A percentile compares a stretch with the other conserved stretches of the same genome.
Conservation (phyloP, 2,113 vertebrate genomes). For the Hassar affinis region DNA sequence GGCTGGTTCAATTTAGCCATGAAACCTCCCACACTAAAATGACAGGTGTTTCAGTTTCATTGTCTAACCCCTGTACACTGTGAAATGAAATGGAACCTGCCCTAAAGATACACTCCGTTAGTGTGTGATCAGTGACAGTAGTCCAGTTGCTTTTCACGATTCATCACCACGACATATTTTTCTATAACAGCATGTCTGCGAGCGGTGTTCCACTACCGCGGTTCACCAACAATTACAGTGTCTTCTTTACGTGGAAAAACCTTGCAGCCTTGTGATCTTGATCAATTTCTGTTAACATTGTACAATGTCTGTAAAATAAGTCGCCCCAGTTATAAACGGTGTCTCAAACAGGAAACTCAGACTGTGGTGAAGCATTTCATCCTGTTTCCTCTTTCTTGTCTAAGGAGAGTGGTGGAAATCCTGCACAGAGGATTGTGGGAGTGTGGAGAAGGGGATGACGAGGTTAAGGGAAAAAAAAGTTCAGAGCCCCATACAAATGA, state of each 20-base stretch:
- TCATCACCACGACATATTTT: neutral
- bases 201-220: neutral
- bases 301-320: neutral
- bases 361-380: neutral
- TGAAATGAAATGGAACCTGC: neutral
- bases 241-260: neutral
- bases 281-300: neutral
- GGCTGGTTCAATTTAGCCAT: too few relatives aligned
- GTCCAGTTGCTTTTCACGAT: neutral
- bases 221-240: neutral
- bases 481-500: neutral
- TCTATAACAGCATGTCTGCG: neutral
- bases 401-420: neutral
- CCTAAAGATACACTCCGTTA: neutral
- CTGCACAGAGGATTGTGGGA: neutral
- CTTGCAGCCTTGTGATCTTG: neutral
- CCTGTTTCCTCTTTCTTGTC: slow-evolving; percentile 5
- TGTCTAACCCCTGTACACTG: too few relatives aligned
- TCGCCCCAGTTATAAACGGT: neutral
- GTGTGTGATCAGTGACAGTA: neutral
- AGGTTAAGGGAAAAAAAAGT: neutral
- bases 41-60: too few relatives aligned
- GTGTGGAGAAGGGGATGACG: neutral
- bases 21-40: too few relatives aligned
- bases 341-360: neutral